Percentiles rank a stretch among this genome's conserved stretches.
phyloP scores from a whole-genome alignment of 1,140 invertebrate species.

The Cotesia glomerata region DNA sequence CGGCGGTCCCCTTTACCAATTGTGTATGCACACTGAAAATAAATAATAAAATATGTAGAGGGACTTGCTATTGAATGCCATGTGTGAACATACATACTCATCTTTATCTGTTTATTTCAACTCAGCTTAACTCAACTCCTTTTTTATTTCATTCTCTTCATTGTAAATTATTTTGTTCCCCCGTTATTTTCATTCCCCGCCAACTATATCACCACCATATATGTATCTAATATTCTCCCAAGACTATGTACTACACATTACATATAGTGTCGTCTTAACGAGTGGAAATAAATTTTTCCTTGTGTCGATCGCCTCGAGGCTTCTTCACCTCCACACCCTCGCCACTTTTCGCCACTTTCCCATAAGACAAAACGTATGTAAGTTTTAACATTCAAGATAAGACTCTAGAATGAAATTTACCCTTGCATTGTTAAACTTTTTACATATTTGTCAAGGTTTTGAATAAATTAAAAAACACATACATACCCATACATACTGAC shows the following conservation, averaged over 20 bases:
- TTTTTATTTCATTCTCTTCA: not conserved
- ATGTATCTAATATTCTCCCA: too few relatives aligned
- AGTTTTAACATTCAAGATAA: too few relatives aligned
- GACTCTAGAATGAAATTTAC: too few relatives aligned
- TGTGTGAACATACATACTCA: slow-evolving; percentile 6
- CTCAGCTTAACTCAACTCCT: not conserved
- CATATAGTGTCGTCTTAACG: slow-evolving; percentile 5
- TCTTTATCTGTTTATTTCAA: not conserved
- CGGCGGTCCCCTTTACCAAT: not conserved
- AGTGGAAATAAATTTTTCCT: slow-evolving; percentile 1
- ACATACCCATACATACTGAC: too few relatives aligned
- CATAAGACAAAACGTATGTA: too few relatives aligned
- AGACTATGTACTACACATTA: too few relatives aligned
- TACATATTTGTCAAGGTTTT: too few relatives aligned
- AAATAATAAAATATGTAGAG: slow-evolving; percentile 32
- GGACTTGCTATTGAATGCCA: slow-evolving; percentile 4
- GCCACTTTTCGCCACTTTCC: not conserved
- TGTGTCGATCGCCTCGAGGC: not conserved
- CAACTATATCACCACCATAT: not conserved
- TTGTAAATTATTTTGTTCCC: not conserved
- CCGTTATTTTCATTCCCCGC: not conserved
- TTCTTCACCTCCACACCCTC: not conserved
- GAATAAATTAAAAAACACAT: too few relatives aligned
- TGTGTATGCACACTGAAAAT: slow-evolving; percentile 31
- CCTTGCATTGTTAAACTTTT: too few relatives aligned